Base-by-base conservation (phyloP, 2,797 vertebrate species). In the Micropoecilia bifurca region DNA sequence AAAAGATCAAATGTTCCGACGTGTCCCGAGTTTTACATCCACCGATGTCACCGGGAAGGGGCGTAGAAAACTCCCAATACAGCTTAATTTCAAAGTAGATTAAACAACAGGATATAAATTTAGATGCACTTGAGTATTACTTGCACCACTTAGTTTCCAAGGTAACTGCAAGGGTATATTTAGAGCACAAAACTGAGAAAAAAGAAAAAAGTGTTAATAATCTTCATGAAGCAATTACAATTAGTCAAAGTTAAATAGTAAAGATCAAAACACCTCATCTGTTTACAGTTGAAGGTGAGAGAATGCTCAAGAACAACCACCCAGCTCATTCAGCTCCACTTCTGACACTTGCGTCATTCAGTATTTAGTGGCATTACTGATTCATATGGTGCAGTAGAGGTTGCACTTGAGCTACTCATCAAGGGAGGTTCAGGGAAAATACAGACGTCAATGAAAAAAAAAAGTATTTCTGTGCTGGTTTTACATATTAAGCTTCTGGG, bases 111-210 rank as follows among this genome's bases (percentile, higher is more conserved):
- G 83, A 91, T 89, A 89, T 91, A 90, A 89, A 89, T 95, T 93
- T 94, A 95, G 92, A 95, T 87, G 77, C 86, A 83, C 93, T 94
- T 95, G 91, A 93, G 94, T 90, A 93, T 92, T 93, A 93, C 91
- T 94, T 93, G 89, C 80, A 57, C 90, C 85, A 86, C 95, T 94
- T 96, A 92, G 95, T 96, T 96, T 96, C 95, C 95, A 95, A 93
- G 94, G 95, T 94, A 96, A 96, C 94, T 13, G 91, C 85, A 73
- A 83, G 90, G 88, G 90, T 95, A 95, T 95, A 95, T 95, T 95
- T 95, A 96, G 93, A 80, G 83, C 78, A 89, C 84, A 93, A 91
- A 93, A 94, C 78, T 86, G 87, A 93, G 88, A 91, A 73, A 79
- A 80, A 90, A 86, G 25, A 3, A 30, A 59, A 78, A 84, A 85